phyloP scores from a whole-genome alignment of 2,113 vertebrate genomes.

The Prionailurus viverrinus region DNA sequence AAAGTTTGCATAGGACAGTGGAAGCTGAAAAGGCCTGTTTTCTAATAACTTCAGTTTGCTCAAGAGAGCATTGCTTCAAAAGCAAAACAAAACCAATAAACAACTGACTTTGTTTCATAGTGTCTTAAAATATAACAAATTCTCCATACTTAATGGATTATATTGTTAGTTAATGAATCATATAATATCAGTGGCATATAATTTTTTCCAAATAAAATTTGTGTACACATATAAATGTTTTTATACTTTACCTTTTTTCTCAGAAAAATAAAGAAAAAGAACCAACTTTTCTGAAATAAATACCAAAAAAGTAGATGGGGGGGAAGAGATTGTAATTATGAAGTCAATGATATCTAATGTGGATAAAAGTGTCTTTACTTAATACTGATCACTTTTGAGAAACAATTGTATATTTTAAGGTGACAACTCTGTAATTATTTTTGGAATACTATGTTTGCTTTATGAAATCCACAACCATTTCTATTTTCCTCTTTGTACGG shows the following conservation, averaged over 20 bases:
- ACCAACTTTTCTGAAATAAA: slow-evolving; percentile 75
- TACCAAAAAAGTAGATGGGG: background rate
- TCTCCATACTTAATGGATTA: background rate
- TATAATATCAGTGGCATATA: background rate
- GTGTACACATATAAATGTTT: background rate
- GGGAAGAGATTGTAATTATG: slow-evolving; percentile 21
- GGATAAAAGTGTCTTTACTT: slow-evolving; percentile 65
- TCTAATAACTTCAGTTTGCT: slow-evolving; percentile 21
- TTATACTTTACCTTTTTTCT: background rate
- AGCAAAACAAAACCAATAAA: slow-evolving; percentile 38
- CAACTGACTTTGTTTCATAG: background rate
- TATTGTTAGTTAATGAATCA: slow-evolving; percentile 1
- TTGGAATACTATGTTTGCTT: slow-evolving; percentile 72
- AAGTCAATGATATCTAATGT: background rate
- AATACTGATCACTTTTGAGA: slow-evolving; percentile 57
- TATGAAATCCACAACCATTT: slow-evolving; percentile 75
- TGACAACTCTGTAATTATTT: slow-evolving; percentile 77
- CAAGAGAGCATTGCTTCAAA: slow-evolving; percentile 5
- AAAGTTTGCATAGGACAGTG: background rate
- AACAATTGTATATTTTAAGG: slow-evolving; percentile 74
- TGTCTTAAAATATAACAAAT: background rate
- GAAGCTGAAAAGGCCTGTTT: background rate
- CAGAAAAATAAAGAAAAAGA: background rate
- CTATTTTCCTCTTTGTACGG: slow-evolving; percentile 77
- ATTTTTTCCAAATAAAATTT: background rate